These are phyloP conservation scores for Tragulus kanchil DNA, from an alignment of 2,113 vertebrate genomes.

Conservation along the genomic window DNA sequence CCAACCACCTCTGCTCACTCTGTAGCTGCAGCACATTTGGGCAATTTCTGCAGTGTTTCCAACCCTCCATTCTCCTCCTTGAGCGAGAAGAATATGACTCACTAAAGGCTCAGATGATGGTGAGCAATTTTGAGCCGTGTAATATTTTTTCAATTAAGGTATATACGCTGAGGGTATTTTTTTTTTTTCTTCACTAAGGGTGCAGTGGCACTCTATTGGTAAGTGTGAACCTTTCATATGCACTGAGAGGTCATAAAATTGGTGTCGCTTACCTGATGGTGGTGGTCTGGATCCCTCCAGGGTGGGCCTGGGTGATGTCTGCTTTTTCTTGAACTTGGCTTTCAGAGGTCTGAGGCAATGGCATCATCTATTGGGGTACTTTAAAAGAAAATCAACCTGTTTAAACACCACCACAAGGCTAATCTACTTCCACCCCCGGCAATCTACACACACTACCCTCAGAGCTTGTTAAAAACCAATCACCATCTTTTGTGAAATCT, in stretches of 20 bases:
- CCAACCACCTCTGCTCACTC: not conserved
- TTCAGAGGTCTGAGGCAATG: not conserved
- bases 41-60: not conserved
- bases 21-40: not conserved
- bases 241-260: not conserved
- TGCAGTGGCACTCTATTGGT: too few relatives aligned
- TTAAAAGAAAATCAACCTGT: not conserved
- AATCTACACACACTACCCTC: rapidly evolving
- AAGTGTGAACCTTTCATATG: not conserved
- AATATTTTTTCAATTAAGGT: not conserved
- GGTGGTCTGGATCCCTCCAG: not conserved
- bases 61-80: not conserved
- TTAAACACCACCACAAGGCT: not conserved
- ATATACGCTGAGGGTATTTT: not conserved
- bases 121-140: not conserved
- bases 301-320: not conserved
- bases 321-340: not conserved
- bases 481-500: not conserved
- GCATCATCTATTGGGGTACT: not conserved
- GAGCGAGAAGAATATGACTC: not conserved
- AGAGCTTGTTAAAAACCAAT: not conserved
- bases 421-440: not conserved
- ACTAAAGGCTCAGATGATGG: not conserved
- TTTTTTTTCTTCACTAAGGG: too few relatives aligned
- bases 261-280: not conserved